Percentiles rank a stretch among this genome's conserved stretches.
These are phyloP conservation scores for Mesorhabditis sp. DNA, from an alignment of 2,888 invertebrate species.

Conservation along the genomic window DNA sequence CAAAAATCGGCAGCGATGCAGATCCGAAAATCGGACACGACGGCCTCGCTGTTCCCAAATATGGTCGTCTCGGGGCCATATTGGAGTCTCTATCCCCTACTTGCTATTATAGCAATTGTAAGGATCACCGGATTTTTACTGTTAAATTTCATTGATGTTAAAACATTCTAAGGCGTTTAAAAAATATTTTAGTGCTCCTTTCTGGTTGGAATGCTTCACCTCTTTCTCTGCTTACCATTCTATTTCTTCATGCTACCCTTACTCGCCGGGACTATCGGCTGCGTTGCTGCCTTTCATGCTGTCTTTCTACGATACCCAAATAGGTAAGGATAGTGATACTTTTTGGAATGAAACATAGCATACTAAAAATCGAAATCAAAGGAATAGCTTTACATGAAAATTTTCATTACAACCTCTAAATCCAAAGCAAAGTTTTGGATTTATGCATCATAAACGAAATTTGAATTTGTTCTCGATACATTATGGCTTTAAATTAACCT, in stretches of 20 bases:
- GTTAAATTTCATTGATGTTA: background rate
- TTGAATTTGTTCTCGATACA: background rate
- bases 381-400: background rate
- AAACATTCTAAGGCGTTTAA: background rate
- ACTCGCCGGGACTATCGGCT: slow-evolving; percentile 37
- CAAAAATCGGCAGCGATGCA: background rate
- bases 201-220: slow-evolving; percentile 37
- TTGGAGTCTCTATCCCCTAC: slow-evolving; percentile 49
- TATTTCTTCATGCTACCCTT: slow-evolving; percentile 44
- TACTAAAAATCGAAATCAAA: background rate
- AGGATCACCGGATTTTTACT: slow-evolving; percentile 14
- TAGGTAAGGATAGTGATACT: slow-evolving; percentile 20
- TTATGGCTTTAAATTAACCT: background rate
- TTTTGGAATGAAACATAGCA: background rate
- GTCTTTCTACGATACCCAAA: slow-evolving; percentile 45
- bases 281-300: slow-evolving; percentile 46
- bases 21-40: slow-evolving; percentile 5
- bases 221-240: slow-evolving; percentile 51
- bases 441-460: background rate
- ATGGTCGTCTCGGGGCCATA: slow-evolving; percentile 32
- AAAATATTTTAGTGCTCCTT: slow-evolving; percentile 36
- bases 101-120: slow-evolving; percentile 47
- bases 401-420: background rate
- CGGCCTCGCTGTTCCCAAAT: background rate
- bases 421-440: background rate